A percentile compares a stretch with the other conserved stretches of the same genome.
Conservation (phyloP, 1,140 invertebrate genomes). For the Philopotamus ludificatus region DNA sequence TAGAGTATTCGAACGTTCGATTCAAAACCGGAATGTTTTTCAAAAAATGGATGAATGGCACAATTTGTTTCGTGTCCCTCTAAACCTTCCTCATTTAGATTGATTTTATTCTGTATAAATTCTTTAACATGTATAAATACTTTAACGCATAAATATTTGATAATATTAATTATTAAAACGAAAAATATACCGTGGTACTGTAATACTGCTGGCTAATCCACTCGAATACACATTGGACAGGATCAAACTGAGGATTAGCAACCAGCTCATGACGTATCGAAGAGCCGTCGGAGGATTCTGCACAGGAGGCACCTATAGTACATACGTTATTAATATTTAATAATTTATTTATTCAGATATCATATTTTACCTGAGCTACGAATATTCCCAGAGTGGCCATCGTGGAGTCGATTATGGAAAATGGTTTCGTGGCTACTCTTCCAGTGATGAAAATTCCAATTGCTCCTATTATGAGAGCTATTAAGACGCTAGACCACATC, state of each 20-base stretch:
- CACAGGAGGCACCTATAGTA: slow-evolving; percentile 30
- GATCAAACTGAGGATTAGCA: slow-evolving; percentile 53
- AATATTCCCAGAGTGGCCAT: slow-evolving; percentile 51
- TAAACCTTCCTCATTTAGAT: too few species aligned
- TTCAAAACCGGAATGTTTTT: too few species aligned
- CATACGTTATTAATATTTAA: neutral
- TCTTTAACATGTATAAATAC: too few species aligned
- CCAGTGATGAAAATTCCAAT: slow-evolving; percentile 47
- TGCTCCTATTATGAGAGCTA: slow-evolving; percentile 46
- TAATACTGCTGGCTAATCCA: slow-evolving; percentile 57
- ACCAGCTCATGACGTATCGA: slow-evolving; percentile 48
- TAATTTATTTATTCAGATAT: neutral
- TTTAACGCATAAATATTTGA: slow-evolving; percentile 3
- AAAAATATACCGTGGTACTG: slow-evolving; percentile 54
- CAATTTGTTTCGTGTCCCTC: too few species aligned
- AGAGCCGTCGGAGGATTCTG: slow-evolving; percentile 41
- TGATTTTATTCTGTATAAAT: too few species aligned
- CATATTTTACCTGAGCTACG: slow-evolving; percentile 47
- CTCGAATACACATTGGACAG: slow-evolving; percentile 57
- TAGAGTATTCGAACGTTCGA: too few species aligned
- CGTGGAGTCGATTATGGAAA: slow-evolving; percentile 46
- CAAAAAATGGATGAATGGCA: too few species aligned
- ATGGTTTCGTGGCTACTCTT: slow-evolving; percentile 26
- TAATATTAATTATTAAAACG: neutral
- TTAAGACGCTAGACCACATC: slow-evolving; percentile 48